Base-by-base conservation (phyloP, 2,797 vertebrate genomes). In the Pseudomugil gertrudae region DNA sequence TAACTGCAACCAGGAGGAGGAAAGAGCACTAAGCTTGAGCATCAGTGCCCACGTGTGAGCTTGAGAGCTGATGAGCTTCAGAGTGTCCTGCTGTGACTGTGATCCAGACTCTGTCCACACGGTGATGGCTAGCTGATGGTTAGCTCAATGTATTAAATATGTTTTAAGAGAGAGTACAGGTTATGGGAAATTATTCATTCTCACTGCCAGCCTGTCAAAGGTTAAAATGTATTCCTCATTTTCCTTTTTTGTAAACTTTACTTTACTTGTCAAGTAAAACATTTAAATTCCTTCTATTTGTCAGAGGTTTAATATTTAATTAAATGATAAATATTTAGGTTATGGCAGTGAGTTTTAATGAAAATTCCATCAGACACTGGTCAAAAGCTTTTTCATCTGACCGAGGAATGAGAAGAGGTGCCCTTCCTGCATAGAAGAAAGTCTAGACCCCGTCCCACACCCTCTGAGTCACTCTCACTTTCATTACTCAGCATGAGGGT, bases 41-140 rank as follows among this genome's bases (percentile, higher is more conserved):
- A 66, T 75, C 85, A 66, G 76, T 29, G 15, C 68, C 81, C 88
- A 90, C 76, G 81, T 92, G 90, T 72, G 68, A 60, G 70, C 72
- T 76, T 66, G 69, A 84, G 30, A 10, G 76, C 73, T 79, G 73
- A 74, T 51, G 35, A 82, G 72, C 78, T 70, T 65, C 54, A 53
- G 13, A 38, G 32, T 5, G 1, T 78, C 84, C 72, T 47, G 62
- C 79, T 87, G 84, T 35, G 80, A 73, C 40, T 53, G 57, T 72
- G 80, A 83, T 72, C 72, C 54, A 55, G 66, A 63, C 51, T 33
- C 21, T 40, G 26, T 69, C 33, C 6, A 5, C 69, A 70, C n/a
- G 19, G 11, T 38, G 21, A 24, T 57, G 15, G 50, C 29, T 17
- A 3, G 59, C 64, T n/a, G 26, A 51, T 62, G 66, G 52, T 67